phyloP scores from a whole-genome alignment of 2,888 invertebrate species.

The Acleris cristana region DNA sequence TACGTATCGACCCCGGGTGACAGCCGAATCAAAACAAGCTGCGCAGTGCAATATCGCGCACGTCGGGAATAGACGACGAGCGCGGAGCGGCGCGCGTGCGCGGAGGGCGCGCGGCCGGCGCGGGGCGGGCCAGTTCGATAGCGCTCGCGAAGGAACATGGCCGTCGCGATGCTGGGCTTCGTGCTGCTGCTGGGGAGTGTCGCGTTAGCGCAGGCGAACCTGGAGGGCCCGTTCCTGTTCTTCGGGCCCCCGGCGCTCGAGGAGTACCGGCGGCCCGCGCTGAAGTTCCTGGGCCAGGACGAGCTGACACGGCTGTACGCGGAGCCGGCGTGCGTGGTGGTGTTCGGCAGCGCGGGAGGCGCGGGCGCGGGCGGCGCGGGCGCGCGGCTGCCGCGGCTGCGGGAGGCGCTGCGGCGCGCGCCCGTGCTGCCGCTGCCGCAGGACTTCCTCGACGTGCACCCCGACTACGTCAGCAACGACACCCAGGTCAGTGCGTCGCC shows the following conservation, averaged over 20 bases:
- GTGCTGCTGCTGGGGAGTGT: conserved; percentile 5
- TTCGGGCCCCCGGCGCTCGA: conserved; percentile 82
- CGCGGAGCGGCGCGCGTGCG: conserved; percentile 16
- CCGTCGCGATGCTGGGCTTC: conserved; percentile 1
- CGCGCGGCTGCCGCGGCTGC: conserved; percentile 80
- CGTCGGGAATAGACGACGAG: background rate
- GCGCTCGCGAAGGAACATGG: background rate
- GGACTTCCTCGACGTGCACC: conserved; percentile 82
- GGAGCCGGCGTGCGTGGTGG: conserved; percentile 82
- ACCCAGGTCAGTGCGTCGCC: conserved; percentile 73
- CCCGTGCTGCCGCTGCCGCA: conserved; percentile 82
- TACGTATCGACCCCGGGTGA: background rate
- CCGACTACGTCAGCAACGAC: conserved; percentile 84
- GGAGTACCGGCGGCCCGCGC: conserved; percentile 75
- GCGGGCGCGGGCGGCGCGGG: conserved; percentile 82
- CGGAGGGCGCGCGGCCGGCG: background rate
- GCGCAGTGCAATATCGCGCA: background rate
- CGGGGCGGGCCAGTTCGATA: background rate
- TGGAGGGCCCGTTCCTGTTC: conserved; percentile 85
- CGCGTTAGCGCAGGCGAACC: conserved; percentile 60
- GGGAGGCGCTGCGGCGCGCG: conserved; percentile 81
- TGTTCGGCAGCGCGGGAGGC: conserved; percentile 84
- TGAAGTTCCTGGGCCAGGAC: conserved; percentile 81
- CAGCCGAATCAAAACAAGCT: background rate
- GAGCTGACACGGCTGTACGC: conserved; percentile 83